Evolutionary conservation across 2,888 invertebrate species (phyloP), one percentile per base, ranked within the genome.

Genomic region (Bellardia pandia): DNA sequence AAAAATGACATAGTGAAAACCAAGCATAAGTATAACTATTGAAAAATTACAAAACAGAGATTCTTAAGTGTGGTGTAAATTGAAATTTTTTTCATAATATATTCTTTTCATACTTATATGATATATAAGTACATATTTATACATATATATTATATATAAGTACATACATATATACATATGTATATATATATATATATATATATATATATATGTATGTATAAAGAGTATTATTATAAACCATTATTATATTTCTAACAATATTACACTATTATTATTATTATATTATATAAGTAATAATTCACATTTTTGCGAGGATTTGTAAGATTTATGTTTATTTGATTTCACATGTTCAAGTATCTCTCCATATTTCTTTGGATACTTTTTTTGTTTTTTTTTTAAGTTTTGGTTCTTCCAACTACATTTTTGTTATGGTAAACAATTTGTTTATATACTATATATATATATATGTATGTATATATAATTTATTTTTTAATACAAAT

Each of bases 281-380:
- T 74, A 75, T 75, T 68, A 69, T 51, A 40, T 85, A 77, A 76
- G 62, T 86, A 58, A 64, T 86, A 82, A 87, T 88, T 88, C 86
- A 88, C 86, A 82, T 88, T 85, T 88, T 84, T 88, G 88, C 88
- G 88, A 88, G 88, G 88, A 88, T 86, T 88, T 78, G 77, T 83
- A 81, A 75, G 74, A 80, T 79, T 58, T 77, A 64, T 64, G 16
- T 83, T 77, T 69, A 71, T 71, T 83, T 82, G 16, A 51, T 77
- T 78, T 82, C 56, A 84, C 78, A 72, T 75, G 13, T 80, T 76
- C 40, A 74, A 33, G 45, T 66, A 69, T 53, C 56, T 48, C 66
- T 42, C 33, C 53, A 60, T n/a, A 77, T 66, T 51, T 16, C 45
- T 69, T 62, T 77, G 48, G 23, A 56, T 74, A 74, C 16, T 76